Evolutionary conservation across 92 coral and sea anemone species (phyloP).

Genomic region (Palythoa caribaeorum): DNA sequence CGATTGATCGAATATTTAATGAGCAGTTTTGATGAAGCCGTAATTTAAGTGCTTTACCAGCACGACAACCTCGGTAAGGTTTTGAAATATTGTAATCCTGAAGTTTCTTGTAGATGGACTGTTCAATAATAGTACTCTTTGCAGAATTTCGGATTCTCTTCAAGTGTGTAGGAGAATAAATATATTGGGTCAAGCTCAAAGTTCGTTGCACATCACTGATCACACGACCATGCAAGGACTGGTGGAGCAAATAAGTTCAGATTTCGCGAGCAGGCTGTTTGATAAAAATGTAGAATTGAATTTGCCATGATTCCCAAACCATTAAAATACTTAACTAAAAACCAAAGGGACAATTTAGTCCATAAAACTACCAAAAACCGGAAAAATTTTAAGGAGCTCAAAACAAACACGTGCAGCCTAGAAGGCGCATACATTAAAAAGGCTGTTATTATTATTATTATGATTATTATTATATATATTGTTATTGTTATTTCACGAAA

Average conservation of each 20-base stretch:
- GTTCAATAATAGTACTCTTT: conserved; percentile 12
- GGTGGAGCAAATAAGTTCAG: conserved; percentile 17
- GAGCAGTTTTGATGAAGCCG: conserved; percentile 7
- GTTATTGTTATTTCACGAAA: too few species aligned
- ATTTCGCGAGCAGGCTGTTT: conserved; percentile 16
- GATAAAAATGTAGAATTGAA: conserved; percentile 9
- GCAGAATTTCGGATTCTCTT: conserved; percentile 17
- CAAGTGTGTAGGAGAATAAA: conserved; percentile 16
- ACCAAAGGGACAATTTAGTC: background rate
- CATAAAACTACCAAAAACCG: conserved; percentile 13
- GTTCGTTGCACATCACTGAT: conserved; percentile 12
- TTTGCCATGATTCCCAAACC: conserved; percentile 2
- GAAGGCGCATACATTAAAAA: background rate
- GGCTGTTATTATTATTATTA: too few species aligned
- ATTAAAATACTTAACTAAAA: background rate
- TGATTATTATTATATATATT: too few species aligned
- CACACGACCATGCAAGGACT: conserved; percentile 16
- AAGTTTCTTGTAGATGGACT: conserved; percentile 7
- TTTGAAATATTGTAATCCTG: conserved; percentile 8
- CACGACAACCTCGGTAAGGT: conserved; percentile 19
- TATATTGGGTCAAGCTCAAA: conserved; percentile 14
- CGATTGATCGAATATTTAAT: conserved; percentile 3
- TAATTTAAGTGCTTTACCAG: conserved; percentile 2
- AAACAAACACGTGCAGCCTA: conserved; percentile 13
- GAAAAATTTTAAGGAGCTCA: conserved; percentile 5